Conservation (phyloP, 2,888 invertebrate genomes). For the Sminthurides aquaticus region DNA sequence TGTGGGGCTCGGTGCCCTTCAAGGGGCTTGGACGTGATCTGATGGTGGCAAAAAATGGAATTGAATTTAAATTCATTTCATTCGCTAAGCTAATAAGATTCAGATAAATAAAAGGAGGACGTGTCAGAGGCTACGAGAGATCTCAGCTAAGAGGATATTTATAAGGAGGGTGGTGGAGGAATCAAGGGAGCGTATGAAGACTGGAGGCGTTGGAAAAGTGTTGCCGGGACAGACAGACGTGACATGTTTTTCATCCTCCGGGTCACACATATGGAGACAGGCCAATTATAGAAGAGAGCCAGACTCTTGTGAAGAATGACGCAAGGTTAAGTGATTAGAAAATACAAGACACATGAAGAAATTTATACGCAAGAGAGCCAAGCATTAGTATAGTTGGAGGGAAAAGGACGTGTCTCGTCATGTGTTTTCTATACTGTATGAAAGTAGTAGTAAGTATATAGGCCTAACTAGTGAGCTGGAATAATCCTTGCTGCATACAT, state of each 20-base stretch:
- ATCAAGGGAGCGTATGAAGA: background rate
- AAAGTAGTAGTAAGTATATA: too few relatives aligned
- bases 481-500: too few relatives aligned
- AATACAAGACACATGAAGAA: background rate
- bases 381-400: background rate
- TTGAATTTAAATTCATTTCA: background rate
- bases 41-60: too few relatives aligned
- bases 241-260: background rate
- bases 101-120: too few relatives aligned
- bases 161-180: background rate
- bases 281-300: background rate
- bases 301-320: background rate
- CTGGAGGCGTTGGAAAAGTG: background rate
- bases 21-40: too few relatives aligned
- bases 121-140: background rate
- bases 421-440: background rate
- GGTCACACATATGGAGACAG: background rate
- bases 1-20: too few relatives aligned
- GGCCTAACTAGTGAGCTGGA: too few relatives aligned
- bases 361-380: background rate
- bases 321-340: slow-evolving; percentile 9
- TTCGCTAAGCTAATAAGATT: background rate
- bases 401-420: too few relatives aligned
- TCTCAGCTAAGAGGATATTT: background rate
- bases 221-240: background rate